These are phyloP conservation scores for Spongilla lacustris DNA, from an alignment of 37 sponge, comb jelly and placozoan genomes.

Conservation along the genomic window DNA sequence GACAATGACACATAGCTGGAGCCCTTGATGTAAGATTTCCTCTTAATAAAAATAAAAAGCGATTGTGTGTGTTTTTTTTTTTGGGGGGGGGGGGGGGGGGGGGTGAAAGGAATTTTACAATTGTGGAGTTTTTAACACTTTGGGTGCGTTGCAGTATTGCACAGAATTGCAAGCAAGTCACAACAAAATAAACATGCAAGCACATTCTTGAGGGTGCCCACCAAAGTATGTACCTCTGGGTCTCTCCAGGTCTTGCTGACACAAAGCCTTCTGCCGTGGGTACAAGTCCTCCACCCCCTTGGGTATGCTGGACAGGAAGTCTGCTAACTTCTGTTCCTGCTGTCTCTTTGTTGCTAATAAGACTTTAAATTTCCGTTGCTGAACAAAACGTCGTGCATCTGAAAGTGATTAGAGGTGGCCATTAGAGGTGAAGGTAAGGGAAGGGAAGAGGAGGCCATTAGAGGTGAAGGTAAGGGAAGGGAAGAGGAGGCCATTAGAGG, in stretches of 20 bases:
- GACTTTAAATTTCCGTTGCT: constrained; percentile 38
- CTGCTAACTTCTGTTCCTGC: constrained; percentile 41
- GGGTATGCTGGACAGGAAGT: constrained; percentile 31
- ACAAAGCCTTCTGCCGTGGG: constrained; percentile 29
- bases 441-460: neutral
- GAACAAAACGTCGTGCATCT: constrained; percentile 76
- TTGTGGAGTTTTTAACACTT: no score
- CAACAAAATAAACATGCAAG: neutral
- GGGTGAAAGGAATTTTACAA: no score
- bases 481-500: no score
- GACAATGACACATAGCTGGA: no score
- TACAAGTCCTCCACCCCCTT: constrained; percentile 9
- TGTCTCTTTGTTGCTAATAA: constrained; percentile 45
- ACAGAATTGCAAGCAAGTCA: no score
- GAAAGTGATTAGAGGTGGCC: no score
- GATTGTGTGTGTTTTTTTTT: no score
- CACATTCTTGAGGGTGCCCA: neutral
- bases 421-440: neutral
- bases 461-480: no score
- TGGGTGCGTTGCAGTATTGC: no score
- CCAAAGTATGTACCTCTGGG: neutral
- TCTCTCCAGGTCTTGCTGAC: constrained; percentile 36
- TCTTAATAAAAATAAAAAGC: no score
- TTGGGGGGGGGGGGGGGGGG: no score
- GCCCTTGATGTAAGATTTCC: no score